phyloP scores from a whole-genome alignment of 1,140 invertebrate species.

The Pogonomyrmex californicus region DNA sequence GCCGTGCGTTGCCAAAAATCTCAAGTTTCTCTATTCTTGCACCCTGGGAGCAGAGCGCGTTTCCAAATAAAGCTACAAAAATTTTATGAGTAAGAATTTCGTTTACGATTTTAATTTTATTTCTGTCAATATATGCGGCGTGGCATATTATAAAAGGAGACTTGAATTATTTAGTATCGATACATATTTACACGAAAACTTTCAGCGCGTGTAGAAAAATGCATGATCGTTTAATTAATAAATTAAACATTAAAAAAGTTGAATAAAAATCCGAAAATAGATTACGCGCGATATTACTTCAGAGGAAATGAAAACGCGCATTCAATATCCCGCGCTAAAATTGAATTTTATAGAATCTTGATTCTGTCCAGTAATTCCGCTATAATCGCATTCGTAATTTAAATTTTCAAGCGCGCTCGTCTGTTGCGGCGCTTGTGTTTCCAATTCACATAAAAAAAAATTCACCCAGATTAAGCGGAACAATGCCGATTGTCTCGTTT shows the following conservation, averaged over 20 bases:
- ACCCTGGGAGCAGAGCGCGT: not conserved
- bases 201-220: not conserved
- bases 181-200: not conserved
- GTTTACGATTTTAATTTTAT: slow-evolving; percentile 31
- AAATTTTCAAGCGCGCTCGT: slow-evolving; percentile 49
- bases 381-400: slow-evolving; percentile 61
- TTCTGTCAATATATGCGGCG: not conserved
- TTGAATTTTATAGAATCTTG: slow-evolving; percentile 60
- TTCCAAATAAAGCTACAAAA: slow-evolving; percentile 63
- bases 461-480: slow-evolving; percentile 31
- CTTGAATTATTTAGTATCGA: slow-evolving; percentile 4
- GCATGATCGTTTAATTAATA: slow-evolving; percentile 42
- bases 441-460: slow-evolving; percentile 47
- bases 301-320: slow-evolving; percentile 40
- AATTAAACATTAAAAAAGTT: slow-evolving; percentile 33
- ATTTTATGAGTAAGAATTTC: slow-evolving; percentile 20
- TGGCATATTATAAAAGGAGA: not conserved
- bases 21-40: slow-evolving; percentile 66
- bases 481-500: slow-evolving; percentile 49
- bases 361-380: slow-evolving; percentile 43
- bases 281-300: slow-evolving; percentile 33
- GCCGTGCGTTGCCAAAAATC: slow-evolving; percentile 71
- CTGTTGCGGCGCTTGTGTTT: slow-evolving; percentile 42
- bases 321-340: slow-evolving; percentile 53
- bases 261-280: slow-evolving; percentile 31